These are phyloP conservation scores for Crotophaga sulcirostris DNA, from an alignment of 2,113 vertebrate species.

Conservation along the genomic window DNA sequence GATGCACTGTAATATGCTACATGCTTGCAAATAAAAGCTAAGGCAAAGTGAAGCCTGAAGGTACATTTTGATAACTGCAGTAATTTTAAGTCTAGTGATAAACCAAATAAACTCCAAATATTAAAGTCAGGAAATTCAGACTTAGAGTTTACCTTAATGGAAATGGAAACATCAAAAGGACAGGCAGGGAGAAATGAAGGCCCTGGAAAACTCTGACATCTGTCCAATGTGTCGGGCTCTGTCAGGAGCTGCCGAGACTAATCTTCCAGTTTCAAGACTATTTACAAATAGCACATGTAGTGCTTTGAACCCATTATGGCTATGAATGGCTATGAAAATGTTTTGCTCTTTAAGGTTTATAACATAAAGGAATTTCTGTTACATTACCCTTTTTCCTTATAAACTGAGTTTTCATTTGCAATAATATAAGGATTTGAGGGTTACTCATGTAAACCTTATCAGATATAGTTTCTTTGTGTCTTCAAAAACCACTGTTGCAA, in stretches of 20 bases:
- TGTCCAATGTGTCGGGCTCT: background rate
- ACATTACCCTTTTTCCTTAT: background rate
- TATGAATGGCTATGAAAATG: background rate
- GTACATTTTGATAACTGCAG: background rate
- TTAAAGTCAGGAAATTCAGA: background rate
- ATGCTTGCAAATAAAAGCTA: background rate
- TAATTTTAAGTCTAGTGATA: background rate
- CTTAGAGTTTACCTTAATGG: background rate
- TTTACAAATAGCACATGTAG: background rate
- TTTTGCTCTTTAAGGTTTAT: background rate
- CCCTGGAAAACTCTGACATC: background rate
- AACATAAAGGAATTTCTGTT: background rate
- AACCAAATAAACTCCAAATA: background rate
- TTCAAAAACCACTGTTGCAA: background rate
- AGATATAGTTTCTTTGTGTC: slow-evolving; percentile 22
- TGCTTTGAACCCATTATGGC: background rate
- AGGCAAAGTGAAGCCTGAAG: background rate
- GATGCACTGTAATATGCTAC: background rate
- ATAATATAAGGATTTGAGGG: background rate
- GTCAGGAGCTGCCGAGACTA: background rate
- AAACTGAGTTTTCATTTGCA: slow-evolving; percentile 16
- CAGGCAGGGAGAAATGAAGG: background rate
- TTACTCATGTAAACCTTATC: background rate
- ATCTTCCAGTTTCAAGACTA: background rate
- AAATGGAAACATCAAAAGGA: background rate